These are phyloP conservation scores for Copidosoma floridanum DNA, from an alignment of 1,140 invertebrate species.

Conservation along the genomic window DNA sequence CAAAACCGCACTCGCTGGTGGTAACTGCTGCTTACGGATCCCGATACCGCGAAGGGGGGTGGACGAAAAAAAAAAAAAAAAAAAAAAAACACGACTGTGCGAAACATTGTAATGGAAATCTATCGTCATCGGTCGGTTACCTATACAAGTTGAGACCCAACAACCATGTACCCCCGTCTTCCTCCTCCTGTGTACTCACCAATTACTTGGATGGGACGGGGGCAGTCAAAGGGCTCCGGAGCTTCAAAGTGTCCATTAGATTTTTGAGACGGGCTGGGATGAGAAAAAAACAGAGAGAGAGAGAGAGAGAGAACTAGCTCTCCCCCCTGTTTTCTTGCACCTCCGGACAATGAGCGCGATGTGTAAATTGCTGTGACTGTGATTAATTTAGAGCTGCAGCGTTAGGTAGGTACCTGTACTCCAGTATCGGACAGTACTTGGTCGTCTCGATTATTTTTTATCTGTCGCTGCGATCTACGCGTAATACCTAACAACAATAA, in stretches of 20 bases:
- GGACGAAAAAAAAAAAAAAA: too few relatives aligned
- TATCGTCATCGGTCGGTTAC: too few relatives aligned
- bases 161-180: slow-evolving; percentile 9
- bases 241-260: slow-evolving; percentile 26
- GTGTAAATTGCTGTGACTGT: slow-evolving; percentile 47
- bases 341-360: slow-evolving; percentile 27
- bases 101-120: slow-evolving; percentile 15
- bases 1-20: neutral
- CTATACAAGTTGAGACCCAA: too few relatives aligned
- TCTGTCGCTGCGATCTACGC: too few relatives aligned
- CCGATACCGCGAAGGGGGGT: neutral
- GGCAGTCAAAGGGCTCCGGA: neutral
- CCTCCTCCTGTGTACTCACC: neutral
- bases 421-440: too few relatives aligned
- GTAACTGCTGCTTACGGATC: neutral
- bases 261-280: slow-evolving; percentile 3
- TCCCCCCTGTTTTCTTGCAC: slow-evolving; percentile 8
- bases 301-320: neutral
- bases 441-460: too few relatives aligned
- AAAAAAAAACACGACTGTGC: too few relatives aligned
- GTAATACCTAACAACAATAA: too few relatives aligned
- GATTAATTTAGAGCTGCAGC: slow-evolving; percentile 32
- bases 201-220: too few relatives aligned
- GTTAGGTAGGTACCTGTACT: too few relatives aligned
- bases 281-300: slow-evolving; percentile 3